A percentile compares a stretch with the other conserved stretches of the same genome.
Conservation (phyloP, 1,140 invertebrate genomes). For the Polyergus mexicanus region DNA sequence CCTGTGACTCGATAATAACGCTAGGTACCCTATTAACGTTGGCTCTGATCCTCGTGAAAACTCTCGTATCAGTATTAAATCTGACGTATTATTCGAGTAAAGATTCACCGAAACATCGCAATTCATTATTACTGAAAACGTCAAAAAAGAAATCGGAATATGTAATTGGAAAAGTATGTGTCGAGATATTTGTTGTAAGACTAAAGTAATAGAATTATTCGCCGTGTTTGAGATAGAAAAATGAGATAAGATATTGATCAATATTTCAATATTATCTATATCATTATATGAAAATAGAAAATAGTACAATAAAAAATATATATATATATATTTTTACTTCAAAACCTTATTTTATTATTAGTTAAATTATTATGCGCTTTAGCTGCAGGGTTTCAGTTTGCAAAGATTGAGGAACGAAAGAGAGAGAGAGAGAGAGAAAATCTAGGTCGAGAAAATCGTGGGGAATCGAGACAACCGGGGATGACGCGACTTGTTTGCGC, state of each 20-base stretch:
- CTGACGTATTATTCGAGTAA: not conserved
- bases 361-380: not conserved
- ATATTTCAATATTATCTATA: not conserved
- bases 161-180: not conserved
- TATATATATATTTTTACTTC: not conserved
- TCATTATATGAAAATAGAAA: not conserved
- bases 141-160: not conserved
- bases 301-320: not conserved
- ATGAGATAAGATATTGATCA: not conserved
- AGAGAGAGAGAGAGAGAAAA: not conserved
- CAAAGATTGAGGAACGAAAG: not conserved
- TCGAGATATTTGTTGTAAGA: not conserved
- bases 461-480: not conserved
- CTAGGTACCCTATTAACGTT: conserved; percentile 19
- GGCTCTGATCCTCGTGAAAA: conserved; percentile 28
- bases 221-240: not conserved
- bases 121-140: not conserved
- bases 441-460: not conserved
- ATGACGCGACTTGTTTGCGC: conserved; percentile 62
- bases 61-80: not conserved
- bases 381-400: not conserved
- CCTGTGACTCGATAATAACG: conserved; percentile 48
- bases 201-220: not conserved
- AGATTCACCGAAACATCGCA: not conserved
- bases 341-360: not conserved